A percentile compares a stretch with the other conserved stretches of the same genome.
phyloP scores from a whole-genome alignment of 2,797 vertebrate genomes.

The Rhabdomys pumilio region DNA sequence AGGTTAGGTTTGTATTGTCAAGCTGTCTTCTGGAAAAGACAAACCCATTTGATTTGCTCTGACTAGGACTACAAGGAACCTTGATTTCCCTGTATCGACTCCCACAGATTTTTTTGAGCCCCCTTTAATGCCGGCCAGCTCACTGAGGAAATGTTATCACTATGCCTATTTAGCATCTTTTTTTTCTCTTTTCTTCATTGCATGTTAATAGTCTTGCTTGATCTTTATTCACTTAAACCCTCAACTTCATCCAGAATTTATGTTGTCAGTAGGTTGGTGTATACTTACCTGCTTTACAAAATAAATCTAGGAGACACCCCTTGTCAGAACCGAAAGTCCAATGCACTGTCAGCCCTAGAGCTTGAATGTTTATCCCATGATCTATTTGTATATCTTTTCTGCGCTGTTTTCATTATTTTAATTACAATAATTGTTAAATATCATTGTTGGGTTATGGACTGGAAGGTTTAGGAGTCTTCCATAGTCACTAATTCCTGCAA shows the following conservation, averaged over 20 bases:
- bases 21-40: neutral
- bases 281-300: slow-evolving; percentile 12
- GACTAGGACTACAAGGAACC: neutral
- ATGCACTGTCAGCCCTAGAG: neutral
- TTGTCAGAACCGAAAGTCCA: slow-evolving; percentile 12
- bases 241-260: neutral
- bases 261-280: neutral
- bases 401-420: neutral
- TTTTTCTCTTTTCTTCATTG: slow-evolving; percentile 13
- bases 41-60: neutral
- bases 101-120: neutral
- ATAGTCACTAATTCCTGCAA: slow-evolving; percentile 24
- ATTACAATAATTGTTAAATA: slow-evolving; percentile 14
- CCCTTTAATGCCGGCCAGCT: neutral
- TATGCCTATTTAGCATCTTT: neutral
- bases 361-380: slow-evolving; percentile 13
- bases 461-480: neutral
- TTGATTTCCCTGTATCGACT: neutral
- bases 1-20: neutral
- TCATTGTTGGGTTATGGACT: neutral
- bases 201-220: neutral
- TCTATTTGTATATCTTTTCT: neutral
- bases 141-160: neutral
- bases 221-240: slow-evolving; percentile 21
- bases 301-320: neutral